Evolutionary conservation across 2,797 vertebrate species (phyloP).

Genomic region (Xiphorhynchus erythropygius): DNA sequence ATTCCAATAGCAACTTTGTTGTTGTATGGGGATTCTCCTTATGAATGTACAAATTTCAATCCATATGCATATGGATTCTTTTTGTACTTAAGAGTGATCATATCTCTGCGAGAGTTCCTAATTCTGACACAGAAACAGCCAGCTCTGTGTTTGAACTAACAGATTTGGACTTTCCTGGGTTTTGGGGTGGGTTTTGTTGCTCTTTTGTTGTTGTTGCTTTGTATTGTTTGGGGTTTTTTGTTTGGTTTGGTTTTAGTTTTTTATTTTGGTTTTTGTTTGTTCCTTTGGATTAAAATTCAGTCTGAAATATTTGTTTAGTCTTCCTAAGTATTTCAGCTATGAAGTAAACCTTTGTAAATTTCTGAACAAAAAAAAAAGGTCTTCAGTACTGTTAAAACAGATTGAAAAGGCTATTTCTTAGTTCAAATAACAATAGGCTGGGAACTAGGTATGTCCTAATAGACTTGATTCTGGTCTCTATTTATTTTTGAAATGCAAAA

Average conservation of each 20-base stretch:
- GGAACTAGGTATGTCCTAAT: not conserved
- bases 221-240: not conserved
- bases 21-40: not conserved
- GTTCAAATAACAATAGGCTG: not conserved
- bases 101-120: not conserved
- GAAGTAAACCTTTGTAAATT: not conserved
- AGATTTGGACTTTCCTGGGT: not conserved
- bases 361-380: not conserved
- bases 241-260: not conserved
- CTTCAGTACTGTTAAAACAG: not conserved
- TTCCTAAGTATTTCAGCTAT: not conserved
- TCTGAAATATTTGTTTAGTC: not conserved
- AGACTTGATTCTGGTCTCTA: not conserved
- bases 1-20: not conserved
- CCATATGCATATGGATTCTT: not conserved
- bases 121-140: not conserved
- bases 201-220: not conserved
- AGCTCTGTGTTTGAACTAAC: not conserved
- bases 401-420: not conserved
- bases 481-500: not conserved
- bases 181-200: not conserved
- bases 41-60: not conserved
- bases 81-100: not conserved
- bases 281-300: not conserved
- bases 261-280: not conserved